phyloP scores from a whole-genome alignment of 2,888 invertebrate species.

The Mechanitis messenoides region DNA sequence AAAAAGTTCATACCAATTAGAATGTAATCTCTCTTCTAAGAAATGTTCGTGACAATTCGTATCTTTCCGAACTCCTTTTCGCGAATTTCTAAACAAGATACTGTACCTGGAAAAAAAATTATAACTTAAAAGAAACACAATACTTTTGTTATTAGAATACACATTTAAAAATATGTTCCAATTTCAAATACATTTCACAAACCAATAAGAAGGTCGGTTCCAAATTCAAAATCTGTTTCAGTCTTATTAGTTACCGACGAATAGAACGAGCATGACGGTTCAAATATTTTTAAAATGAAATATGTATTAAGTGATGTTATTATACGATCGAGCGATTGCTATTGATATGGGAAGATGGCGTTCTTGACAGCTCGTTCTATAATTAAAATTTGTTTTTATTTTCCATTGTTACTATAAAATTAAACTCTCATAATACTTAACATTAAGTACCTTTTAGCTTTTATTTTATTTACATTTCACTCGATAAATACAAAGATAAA shows the following conservation, averaged over 20 bases:
- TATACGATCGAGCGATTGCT: slow-evolving; percentile 68
- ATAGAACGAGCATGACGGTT: slow-evolving; percentile 73
- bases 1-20: slow-evolving; percentile 32
- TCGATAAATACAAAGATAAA: slow-evolving; percentile 11
- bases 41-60: slow-evolving; percentile 47
- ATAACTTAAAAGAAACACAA: slow-evolving; percentile 20
- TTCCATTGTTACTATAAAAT: slow-evolving; percentile 19
- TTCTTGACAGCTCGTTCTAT: slow-evolving; percentile 39
- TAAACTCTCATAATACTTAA: no score
- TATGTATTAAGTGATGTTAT: slow-evolving; percentile 70
- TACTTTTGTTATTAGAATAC: slow-evolving; percentile 10
- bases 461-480: slow-evolving; percentile 10
- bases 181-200: slow-evolving; percentile 49
- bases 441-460: no score
- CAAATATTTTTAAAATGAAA: slow-evolving; percentile 75
- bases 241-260: slow-evolving; percentile 57
- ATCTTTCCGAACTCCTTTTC: slow-evolving; percentile 37
- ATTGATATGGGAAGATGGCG: slow-evolving; percentile 48
- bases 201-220: slow-evolving; percentile 60
- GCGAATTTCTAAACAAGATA: slow-evolving; percentile 43
- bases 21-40: slow-evolving; percentile 43
- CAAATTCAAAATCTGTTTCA: slow-evolving; percentile 70
- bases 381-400: slow-evolving; percentile 54
- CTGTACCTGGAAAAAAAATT: slow-evolving; percentile 52
- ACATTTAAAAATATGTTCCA: slow-evolving; percentile 4